These are phyloP conservation scores for Hyaena hyaena DNA, from an alignment of 2,113 vertebrate species.

Conservation along the genomic window DNA sequence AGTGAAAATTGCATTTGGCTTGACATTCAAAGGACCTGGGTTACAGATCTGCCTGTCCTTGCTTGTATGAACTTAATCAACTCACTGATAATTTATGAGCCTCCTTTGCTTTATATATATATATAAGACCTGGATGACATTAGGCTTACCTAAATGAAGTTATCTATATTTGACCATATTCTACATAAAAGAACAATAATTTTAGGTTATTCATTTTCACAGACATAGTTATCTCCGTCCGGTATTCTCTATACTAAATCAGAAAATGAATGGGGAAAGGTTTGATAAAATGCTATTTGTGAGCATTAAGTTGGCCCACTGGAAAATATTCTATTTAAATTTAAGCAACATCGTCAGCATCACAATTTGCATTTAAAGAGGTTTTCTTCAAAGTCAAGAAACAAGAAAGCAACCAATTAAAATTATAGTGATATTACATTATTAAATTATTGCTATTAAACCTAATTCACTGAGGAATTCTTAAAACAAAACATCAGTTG, in stretches of 20 bases:
- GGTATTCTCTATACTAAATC: not conserved
- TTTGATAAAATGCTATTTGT: not conserved
- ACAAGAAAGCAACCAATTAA: not conserved
- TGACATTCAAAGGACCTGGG: constrained; percentile 31
- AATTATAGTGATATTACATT: not conserved
- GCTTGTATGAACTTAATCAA: not conserved
- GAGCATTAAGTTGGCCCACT: not conserved
- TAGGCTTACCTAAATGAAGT: not conserved
- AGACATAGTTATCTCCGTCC: not conserved
- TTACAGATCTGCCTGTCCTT: not conserved
- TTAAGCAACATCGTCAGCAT: not conserved
- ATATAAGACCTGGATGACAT: not conserved
- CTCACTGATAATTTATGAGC: not conserved
- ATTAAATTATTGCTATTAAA: not conserved
- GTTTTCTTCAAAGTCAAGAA: not conserved
- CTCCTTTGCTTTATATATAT: not conserved
- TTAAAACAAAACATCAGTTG: not conserved
- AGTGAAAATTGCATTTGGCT: constrained; percentile 45
- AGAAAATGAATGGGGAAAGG: not conserved
- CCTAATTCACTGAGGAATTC: not conserved
- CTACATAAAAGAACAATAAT: not conserved
- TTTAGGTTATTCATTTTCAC: not conserved
- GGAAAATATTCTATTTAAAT: not conserved
- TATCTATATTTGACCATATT: not conserved
- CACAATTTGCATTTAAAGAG: not conserved